Evolutionary conservation across 2,797 vertebrate species (phyloP).

Genomic region (Xenops minutus): DNA sequence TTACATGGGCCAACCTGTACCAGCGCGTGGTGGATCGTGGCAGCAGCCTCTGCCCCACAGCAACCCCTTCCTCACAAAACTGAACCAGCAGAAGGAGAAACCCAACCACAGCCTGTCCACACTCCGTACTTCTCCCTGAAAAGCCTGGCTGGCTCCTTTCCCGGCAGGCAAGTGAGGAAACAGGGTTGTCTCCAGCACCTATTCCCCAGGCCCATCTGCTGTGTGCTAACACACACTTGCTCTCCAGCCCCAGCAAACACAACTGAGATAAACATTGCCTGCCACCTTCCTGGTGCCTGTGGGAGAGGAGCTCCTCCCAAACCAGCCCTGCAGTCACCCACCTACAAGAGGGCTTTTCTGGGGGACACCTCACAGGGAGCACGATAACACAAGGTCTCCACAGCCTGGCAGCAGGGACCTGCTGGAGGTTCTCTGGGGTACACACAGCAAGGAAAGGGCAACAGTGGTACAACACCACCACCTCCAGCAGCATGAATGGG

Average conservation of each 20-base stretch:
- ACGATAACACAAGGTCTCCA: fast-evolving
- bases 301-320: not conserved
- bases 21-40: fast-evolving
- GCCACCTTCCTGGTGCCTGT: not conserved
- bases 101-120: not conserved
- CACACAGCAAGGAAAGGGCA: not conserved
- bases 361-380: not conserved
- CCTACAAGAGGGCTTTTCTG: not conserved
- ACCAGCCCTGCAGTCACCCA: not conserved
- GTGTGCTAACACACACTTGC: not conserved
- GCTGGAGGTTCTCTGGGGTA: not conserved
- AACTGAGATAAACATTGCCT: not conserved
- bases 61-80: not conserved
- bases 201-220: conserved; percentile 15
- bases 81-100: not conserved
- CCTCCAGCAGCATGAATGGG: not conserved
- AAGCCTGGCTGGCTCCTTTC: conserved; percentile 1
- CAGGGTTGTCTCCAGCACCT: not conserved
- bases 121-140: not conserved
- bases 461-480: not conserved
- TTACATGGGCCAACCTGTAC: fast-evolving
- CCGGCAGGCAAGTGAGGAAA: not conserved
- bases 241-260: not conserved
- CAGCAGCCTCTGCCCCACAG: not conserved
- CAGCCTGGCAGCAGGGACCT: not conserved